phyloP scores from a whole-genome alignment of 2,888 invertebrate species.

The Psylliodes chrysocephalus region DNA sequence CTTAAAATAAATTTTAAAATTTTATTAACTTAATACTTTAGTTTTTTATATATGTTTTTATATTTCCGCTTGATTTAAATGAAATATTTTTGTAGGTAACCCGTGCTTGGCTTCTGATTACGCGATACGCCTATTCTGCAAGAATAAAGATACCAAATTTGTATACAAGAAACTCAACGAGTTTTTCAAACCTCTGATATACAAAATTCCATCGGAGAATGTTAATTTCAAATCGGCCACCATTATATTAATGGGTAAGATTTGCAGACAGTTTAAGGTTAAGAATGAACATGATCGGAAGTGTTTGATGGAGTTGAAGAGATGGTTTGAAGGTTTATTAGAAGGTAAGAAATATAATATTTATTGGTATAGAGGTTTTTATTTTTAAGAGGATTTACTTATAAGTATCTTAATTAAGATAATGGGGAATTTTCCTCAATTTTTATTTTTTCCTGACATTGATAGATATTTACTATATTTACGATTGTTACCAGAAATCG shows the following conservation, averaged over 20 bases:
- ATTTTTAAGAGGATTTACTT: background rate
- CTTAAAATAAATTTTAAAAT: too few relatives aligned
- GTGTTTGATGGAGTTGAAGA: constrained; percentile 40
- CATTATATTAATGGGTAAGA: constrained; percentile 52
- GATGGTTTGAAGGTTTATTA: constrained; percentile 47
- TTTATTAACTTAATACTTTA: too few relatives aligned
- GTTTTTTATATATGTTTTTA: too few relatives aligned
- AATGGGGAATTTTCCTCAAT: too few relatives aligned
- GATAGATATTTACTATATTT: too few relatives aligned
- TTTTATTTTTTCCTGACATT: too few relatives aligned
- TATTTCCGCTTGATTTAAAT: constrained; percentile 1
- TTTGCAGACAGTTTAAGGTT: constrained; percentile 46
- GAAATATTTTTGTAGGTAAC: constrained; percentile 51
- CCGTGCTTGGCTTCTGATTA: constrained; percentile 49
- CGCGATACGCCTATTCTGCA: constrained; percentile 60
- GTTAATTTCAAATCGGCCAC: constrained; percentile 54
- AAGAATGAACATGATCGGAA: constrained; percentile 39
- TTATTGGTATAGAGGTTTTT: background rate
- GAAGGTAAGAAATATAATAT: constrained; percentile 45
- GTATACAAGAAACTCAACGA: constrained; percentile 59
- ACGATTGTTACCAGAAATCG: too few relatives aligned
- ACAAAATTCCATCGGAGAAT: constrained; percentile 45
- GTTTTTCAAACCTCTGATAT: constrained; percentile 53
- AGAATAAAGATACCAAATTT: constrained; percentile 61
- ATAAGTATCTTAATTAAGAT: too few relatives aligned